Percentiles rank a stretch among this genome's conserved stretches.
Evolutionary conservation across 2,888 invertebrate genomes (phyloP).

Genomic region (Harpalus rufipes): DNA sequence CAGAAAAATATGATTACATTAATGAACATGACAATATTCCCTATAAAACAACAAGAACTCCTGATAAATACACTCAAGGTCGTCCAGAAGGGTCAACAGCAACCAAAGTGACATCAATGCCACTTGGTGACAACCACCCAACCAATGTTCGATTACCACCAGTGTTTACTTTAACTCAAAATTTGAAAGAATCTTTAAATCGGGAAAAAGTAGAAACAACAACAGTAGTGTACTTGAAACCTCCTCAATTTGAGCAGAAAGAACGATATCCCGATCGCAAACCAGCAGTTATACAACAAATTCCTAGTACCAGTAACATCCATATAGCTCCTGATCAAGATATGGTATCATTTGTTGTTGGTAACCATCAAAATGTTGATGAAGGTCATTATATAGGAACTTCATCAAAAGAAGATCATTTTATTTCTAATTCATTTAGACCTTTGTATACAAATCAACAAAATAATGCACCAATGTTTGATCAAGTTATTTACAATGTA

Average conservation of each 20-base stretch:
- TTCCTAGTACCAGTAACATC: conserved; percentile 82
- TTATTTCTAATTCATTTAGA: conserved; percentile 75
- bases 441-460: conserved; percentile 72
- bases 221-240: conserved; percentile 71
- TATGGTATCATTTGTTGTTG: conserved; percentile 83
- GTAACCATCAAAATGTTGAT: conserved; percentile 82
- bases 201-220: conserved; percentile 73
- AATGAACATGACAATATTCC: conserved; percentile 43
- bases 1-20: conserved; percentile 56
- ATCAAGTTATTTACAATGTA: conserved; percentile 55
- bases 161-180: conserved; percentile 74
- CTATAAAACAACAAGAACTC: conserved; percentile 57
- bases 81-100: conserved; percentile 68
- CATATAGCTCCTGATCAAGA: conserved; percentile 83
- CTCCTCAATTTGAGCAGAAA: conserved; percentile 40
- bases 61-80: conserved; percentile 57
- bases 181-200: conserved; percentile 75
- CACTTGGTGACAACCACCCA: conserved; percentile 75
- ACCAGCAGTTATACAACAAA: conserved; percentile 73
- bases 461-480: conserved; percentile 31
- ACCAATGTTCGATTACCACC: conserved; percentile 42
- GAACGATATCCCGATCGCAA: conserved; percentile 23
- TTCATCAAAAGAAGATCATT: conserved; percentile 79
- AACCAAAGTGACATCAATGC: conserved; percentile 75
- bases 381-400: conserved; percentile 76